These are phyloP conservation scores for Galbula dea DNA, from an alignment of 2,113 vertebrate species.

Conservation along the genomic window DNA sequence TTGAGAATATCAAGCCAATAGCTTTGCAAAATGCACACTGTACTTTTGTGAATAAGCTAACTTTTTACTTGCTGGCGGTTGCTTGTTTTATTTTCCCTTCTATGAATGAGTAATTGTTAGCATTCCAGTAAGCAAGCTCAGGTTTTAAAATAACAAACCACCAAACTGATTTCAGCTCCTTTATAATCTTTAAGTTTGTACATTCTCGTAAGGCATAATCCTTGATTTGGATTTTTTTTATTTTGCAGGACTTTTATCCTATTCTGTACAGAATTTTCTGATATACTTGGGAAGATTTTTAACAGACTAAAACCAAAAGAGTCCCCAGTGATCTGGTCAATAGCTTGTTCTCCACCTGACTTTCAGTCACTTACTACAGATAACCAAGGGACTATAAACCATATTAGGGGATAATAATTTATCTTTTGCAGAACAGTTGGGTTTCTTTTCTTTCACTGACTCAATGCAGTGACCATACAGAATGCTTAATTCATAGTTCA, in stretches of 20 bases:
- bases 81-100: not conserved
- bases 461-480: constrained; percentile 35
- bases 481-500: constrained; percentile 65
- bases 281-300: constrained; percentile 28
- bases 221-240: not conserved
- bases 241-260: not conserved
- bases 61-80: not conserved
- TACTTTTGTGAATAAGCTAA: not conserved
- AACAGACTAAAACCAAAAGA: constrained; percentile 21
- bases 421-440: constrained; percentile 34
- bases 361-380: constrained; percentile 59
- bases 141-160: not conserved
- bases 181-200: not conserved
- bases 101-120: not conserved
- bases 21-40: not conserved
- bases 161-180: not conserved
- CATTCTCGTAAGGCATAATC: not conserved
- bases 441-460: constrained; percentile 50
- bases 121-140: not conserved
- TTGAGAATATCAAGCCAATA: not conserved
- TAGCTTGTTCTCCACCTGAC: constrained; percentile 68
- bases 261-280: not conserved
- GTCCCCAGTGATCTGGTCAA: constrained; percentile 57
- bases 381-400: constrained; percentile 39
- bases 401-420: constrained; percentile 69